Conservation (phyloP, 2,797 vertebrate species). For the Rhyacichthys aspro region DNA sequence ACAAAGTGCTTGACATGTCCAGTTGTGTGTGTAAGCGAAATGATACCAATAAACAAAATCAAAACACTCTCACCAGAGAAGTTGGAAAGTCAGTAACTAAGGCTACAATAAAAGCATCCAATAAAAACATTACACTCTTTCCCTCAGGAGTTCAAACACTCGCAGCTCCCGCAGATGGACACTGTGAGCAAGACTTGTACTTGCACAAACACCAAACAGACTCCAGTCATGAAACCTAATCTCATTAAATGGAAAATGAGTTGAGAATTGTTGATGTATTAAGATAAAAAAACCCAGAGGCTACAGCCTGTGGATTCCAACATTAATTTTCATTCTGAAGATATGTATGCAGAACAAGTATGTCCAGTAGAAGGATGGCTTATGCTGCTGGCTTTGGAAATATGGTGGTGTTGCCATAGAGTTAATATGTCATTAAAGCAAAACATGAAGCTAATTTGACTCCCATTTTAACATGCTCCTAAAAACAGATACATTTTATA, state of each 20-base stretch:
- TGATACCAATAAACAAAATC: conserved; percentile 11
- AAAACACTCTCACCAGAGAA: conserved; percentile 9
- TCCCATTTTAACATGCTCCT: conserved; percentile 51
- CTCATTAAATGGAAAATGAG: not conserved
- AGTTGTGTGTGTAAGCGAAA: conserved; percentile 6
- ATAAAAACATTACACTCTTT: conserved; percentile 53
- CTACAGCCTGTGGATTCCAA: conserved; percentile 10
- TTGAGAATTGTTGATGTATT: not conserved
- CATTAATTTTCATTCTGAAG: conserved; percentile 38
- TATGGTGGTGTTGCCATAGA: conserved; percentile 37
- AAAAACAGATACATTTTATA: conserved; percentile 36
- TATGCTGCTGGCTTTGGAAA: conserved; percentile 15
- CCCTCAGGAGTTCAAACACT: conserved; percentile 32
- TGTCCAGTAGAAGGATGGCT: conserved; percentile 23
- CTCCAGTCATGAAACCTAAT: not conserved
- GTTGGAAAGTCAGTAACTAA: conserved; percentile 34
- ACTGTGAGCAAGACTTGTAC: conserved; percentile 7
- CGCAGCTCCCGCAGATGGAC: conserved; percentile 37
- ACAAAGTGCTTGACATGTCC: conserved; percentile 8
- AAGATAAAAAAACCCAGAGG: conserved; percentile 27
- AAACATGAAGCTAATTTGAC: conserved; percentile 54
- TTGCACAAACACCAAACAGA: conserved; percentile 24
- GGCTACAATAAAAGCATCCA: conserved; percentile 32
- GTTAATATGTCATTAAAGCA: conserved; percentile 52
- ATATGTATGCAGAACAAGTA: conserved; percentile 27